Percentiles rank a stretch among this genome's conserved stretches.
Conservation (phyloP, 2,888 invertebrate genomes). For the Masnerella sp. region DNA sequence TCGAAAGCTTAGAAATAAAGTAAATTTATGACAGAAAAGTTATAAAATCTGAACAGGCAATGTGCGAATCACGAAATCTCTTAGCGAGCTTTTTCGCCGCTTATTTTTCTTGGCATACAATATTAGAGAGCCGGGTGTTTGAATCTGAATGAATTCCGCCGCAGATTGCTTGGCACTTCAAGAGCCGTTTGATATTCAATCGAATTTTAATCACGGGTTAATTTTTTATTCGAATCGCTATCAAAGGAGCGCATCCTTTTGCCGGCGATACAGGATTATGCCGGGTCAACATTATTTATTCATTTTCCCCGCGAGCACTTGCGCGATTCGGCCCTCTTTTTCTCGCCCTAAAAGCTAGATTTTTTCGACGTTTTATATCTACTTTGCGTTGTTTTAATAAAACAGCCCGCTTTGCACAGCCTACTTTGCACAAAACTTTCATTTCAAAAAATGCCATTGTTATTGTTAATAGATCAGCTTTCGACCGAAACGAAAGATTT, state of each 20-base stretch:
- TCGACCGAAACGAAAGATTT: no score
- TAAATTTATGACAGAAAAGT: no score
- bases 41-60: no score
- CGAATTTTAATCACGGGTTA: constrained; percentile 42
- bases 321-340: background rate
- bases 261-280: constrained; percentile 18
- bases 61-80: constrained; percentile 1
- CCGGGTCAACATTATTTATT: constrained; percentile 31
- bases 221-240: constrained; percentile 31
- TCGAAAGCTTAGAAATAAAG: no score
- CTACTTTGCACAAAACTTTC: background rate
- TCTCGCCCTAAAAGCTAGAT: constrained; percentile 2
- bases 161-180: constrained; percentile 32
- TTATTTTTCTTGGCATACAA: constrained; percentile 20
- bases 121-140: constrained; percentile 10
- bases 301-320: constrained; percentile 15
- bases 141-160: constrained; percentile 26
- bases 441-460: background rate
- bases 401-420: constrained; percentile 1
- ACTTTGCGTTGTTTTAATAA: constrained; percentile 26
- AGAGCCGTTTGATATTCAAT: constrained; percentile 22
- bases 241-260: constrained; percentile 34
- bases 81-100: background rate
- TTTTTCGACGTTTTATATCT: constrained; percentile 7
- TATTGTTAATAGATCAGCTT: no score